Evolutionary conservation across 2,888 invertebrate genomes (phyloP).

Genomic region (Arrhopalites spinosus): DNA sequence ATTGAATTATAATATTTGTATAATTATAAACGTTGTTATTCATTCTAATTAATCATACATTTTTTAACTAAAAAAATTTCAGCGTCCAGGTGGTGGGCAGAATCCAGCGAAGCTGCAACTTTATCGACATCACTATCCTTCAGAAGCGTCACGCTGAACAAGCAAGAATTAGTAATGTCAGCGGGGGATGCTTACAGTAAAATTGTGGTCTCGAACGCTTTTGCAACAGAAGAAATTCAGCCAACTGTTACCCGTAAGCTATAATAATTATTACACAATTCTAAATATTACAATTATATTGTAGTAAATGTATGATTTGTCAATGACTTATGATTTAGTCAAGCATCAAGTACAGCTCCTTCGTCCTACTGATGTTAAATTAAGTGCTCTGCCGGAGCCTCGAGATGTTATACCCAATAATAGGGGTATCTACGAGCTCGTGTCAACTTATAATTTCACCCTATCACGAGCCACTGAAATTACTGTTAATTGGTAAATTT

Average conservation of each 20-base stretch:
- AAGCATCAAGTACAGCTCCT: slow-evolving; percentile 75
- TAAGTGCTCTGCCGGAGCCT: slow-evolving; percentile 71
- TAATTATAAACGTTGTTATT: too few species aligned
- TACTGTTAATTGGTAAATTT: slow-evolving; percentile 67
- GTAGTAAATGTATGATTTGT: too few species aligned
- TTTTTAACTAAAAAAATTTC: too few species aligned
- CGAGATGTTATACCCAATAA: slow-evolving; percentile 86
- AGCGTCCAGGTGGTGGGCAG: slow-evolving; percentile 99
- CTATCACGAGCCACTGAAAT: slow-evolving; percentile 82
- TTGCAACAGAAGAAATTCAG: slow-evolving; percentile 78
- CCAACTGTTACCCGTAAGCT: slow-evolving; percentile 74
- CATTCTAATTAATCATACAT: too few species aligned
- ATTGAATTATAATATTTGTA: too few species aligned
- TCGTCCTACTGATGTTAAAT: slow-evolving; percentile 79
- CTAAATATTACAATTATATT: too few species aligned
- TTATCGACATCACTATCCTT: slow-evolving; percentile 80
- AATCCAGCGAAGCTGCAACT: slow-evolving; percentile 72
- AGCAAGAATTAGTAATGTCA: slow-evolving; percentile 69
- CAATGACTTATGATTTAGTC: too few species aligned
- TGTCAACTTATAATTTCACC: slow-evolving; percentile 84
- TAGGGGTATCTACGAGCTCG: slow-evolving; percentile 87
- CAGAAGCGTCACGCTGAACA: slow-evolving; percentile 75
- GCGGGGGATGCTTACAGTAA: slow-evolving; percentile 75
- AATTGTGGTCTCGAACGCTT: slow-evolving; percentile 69
- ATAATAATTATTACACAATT: too few species aligned